A percentile compares a stretch with the other conserved stretches of the same genome.
These are phyloP conservation scores for rat (Rattus norvegicus) DNA, from an alignment of 2,113 vertebrate genomes.

Conservation along the genomic window DNA sequence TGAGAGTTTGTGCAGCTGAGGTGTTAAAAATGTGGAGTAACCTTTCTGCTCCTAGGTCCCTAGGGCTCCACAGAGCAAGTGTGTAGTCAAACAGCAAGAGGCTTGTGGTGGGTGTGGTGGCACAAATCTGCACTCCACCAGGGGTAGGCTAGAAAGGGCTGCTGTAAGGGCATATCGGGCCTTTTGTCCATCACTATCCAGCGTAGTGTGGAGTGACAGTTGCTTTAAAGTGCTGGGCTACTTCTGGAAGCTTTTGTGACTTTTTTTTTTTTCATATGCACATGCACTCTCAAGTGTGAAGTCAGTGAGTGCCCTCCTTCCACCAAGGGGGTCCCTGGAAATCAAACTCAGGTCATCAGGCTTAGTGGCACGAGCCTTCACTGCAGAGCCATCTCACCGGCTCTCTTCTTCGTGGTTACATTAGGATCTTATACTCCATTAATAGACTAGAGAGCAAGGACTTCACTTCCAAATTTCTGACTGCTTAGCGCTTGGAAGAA, in stretches of 20 bases:
- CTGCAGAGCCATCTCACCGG: neutral
- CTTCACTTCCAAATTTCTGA: neutral
- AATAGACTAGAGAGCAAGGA: neutral
- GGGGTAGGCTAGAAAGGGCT: neutral
- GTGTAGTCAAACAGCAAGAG: neutral
- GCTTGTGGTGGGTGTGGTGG: neutral
- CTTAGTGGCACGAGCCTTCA: neutral
- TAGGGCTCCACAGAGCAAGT: neutral
- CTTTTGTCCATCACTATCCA: neutral
- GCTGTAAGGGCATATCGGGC: neutral
- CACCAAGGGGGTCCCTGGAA: too few relatives aligned
- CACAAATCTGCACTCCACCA: neutral
- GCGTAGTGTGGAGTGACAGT: neutral
- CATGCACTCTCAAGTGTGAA: neutral
- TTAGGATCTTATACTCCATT: neutral
- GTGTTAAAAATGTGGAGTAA: conserved; percentile 91
- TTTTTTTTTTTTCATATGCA: too few relatives aligned
- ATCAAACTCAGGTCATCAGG: neutral
- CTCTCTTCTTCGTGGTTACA: neutral
- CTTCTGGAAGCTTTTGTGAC: neutral
- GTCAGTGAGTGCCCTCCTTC: neutral
- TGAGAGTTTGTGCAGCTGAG: conserved; percentile 91
- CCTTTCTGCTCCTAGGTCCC: conserved; percentile 85
- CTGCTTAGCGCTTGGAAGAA: too few relatives aligned
- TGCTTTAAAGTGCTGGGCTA: neutral